Percentiles rank a stretch among this genome's conserved stretches.
Evolutionary conservation across 2,113 vertebrate species (phyloP).

Genomic region (Corynorhinus townsendii): DNA sequence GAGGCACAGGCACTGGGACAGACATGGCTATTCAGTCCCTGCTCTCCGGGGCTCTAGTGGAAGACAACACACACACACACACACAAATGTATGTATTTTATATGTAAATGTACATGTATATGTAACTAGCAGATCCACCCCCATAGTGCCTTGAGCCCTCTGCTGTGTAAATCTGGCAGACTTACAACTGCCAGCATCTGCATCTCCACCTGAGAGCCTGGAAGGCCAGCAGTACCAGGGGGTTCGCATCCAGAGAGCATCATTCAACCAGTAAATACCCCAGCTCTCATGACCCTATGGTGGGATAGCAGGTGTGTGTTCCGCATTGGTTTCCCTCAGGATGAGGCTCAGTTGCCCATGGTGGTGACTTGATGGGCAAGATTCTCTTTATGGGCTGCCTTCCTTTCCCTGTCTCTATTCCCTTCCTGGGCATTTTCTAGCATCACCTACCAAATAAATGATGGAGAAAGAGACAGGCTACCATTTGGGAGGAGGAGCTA

Average conservation of each 20-base stretch:
- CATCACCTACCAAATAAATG: not conserved
- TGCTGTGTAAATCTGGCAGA: not conserved
- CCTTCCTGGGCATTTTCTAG: not conserved
- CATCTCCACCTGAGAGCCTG: not conserved
- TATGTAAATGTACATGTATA: not conserved
- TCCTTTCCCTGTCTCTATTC: not conserved
- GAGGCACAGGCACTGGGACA: not conserved
- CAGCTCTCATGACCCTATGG: not conserved
- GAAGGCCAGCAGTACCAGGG: not conserved
- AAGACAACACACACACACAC: not conserved
- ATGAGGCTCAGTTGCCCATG: not conserved
- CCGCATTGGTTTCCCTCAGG: not conserved
- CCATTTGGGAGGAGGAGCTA: not conserved
- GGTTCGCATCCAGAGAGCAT: not conserved
- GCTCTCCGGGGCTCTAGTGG: not conserved
- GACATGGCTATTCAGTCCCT: not conserved
- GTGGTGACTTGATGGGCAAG: not conserved
- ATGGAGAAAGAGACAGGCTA: not conserved
- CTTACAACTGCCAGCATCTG: not conserved
- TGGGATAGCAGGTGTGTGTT: not conserved
- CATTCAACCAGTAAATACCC: not conserved
- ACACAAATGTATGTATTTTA: not conserved
- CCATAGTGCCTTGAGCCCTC: not conserved
- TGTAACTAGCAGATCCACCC: not conserved
- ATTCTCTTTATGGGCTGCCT: not conserved